Percentiles rank a stretch among this genome's conserved stretches.
Evolutionary conservation across 2,797 vertebrate genomes (phyloP).

Genomic region (Hylomyscus alleni): DNA sequence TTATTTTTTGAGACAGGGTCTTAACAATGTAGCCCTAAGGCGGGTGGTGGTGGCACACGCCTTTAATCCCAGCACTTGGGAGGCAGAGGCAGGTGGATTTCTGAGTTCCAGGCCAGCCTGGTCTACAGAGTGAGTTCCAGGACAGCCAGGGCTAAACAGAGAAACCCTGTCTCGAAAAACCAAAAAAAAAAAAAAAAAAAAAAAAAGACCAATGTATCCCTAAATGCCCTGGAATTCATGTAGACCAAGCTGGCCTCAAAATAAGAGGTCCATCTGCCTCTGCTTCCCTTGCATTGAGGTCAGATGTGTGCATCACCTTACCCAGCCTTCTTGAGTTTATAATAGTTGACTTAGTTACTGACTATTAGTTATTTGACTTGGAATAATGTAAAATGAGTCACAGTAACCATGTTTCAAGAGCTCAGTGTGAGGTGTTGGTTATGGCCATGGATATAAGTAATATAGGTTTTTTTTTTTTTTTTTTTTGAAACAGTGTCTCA

Average conservation of each 20-base stretch:
- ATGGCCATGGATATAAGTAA: not conserved
- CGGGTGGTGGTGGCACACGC: no score
- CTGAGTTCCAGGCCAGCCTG: no score
- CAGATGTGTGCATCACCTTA: not conserved
- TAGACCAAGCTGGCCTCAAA: not conserved
- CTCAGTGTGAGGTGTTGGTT: not conserved
- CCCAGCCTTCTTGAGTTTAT: constrained; percentile 3
- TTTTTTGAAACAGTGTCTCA: not conserved
- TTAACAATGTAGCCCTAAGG: not conserved
- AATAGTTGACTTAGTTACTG: not conserved
- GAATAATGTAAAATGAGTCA: constrained; percentile 43
- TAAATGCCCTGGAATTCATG: not conserved
- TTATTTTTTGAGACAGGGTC: not conserved
- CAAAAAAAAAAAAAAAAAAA: no score
- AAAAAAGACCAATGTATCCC: not conserved
- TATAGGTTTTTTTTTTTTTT: not conserved
- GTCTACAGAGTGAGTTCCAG: no score
- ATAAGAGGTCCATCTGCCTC: not conserved
- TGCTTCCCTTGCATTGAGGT: not conserved
- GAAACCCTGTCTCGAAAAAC: no score
- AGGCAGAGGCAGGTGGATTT: no score
- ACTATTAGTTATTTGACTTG: constrained; percentile 44
- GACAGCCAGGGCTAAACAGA: no score
- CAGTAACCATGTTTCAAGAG: not conserved
- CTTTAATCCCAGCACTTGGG: no score